Evolutionary conservation across 2,888 invertebrate species (phyloP).

Genomic region (Euclidia mi): DNA sequence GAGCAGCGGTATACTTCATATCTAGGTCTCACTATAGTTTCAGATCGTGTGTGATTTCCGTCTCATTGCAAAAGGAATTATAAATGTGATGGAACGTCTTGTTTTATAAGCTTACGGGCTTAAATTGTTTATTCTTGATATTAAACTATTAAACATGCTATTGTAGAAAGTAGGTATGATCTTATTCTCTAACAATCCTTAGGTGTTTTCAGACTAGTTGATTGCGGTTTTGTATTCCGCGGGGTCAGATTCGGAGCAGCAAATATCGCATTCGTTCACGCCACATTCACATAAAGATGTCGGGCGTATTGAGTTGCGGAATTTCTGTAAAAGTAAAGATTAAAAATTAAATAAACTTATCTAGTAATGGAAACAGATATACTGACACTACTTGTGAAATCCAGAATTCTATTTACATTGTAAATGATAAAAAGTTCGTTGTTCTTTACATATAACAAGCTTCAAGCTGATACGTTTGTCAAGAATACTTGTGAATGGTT

Average conservation of each 20-base stretch:
- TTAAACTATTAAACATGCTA: slow-evolving; percentile 62
- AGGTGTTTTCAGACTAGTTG: slow-evolving; percentile 72
- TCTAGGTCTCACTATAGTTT: no score
- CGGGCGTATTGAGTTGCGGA: slow-evolving; percentile 93
- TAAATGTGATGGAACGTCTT: slow-evolving; percentile 73
- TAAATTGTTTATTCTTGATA: slow-evolving; percentile 78
- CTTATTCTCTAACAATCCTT: slow-evolving; percentile 45
- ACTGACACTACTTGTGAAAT: slow-evolving; percentile 8
- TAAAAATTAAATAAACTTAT: slow-evolving; percentile 28
- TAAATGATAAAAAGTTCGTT: slow-evolving; percentile 21
- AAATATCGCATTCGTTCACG: slow-evolving; percentile 93
- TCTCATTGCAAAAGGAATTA: slow-evolving; percentile 74
- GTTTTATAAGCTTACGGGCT: slow-evolving; percentile 72
- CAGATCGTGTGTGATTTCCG: slow-evolving; percentile 75
- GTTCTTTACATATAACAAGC: slow-evolving; percentile 25
- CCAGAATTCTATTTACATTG: slow-evolving; percentile 9
- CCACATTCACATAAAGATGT: slow-evolving; percentile 94
- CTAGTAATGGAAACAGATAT: slow-evolving; percentile 21
- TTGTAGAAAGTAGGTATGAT: slow-evolving; percentile 46
- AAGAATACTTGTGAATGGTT: not conserved
- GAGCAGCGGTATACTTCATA: slow-evolving; percentile 19
- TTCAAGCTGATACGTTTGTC: not conserved
- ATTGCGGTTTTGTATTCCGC: slow-evolving; percentile 83
- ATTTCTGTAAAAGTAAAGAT: slow-evolving; percentile 91
- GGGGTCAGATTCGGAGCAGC: slow-evolving; percentile 83